Evolutionary conservation across 35 echinoderm and acorn worm species (phyloP), one percentile per base, ranked within the genome.

Genomic region (Amphiura filiformis): DNA sequence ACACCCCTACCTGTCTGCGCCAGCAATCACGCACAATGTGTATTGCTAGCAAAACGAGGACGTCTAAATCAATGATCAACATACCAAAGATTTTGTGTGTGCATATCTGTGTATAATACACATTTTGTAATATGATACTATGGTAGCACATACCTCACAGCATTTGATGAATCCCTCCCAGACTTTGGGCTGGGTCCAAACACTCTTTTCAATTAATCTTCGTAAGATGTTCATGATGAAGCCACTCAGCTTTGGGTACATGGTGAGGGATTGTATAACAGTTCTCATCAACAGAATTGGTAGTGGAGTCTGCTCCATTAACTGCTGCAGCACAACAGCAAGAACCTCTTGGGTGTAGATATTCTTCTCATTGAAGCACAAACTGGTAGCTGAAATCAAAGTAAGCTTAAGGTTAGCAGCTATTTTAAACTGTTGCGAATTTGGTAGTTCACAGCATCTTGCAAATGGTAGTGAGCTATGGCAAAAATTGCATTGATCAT

Each of bases 151-250:
- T 64, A 99, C 96, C 93, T 99, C 92, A 52, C 96, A 99, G 36
- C 96, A 99, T 70, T 99, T 99, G 79, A 99, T 90, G 38, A 99
- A 99, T 38, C 96, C 96, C 44, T 99, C 96, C 96, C 93, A 99
- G 34, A 94, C 86, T 80, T 99, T 99, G 22, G 93, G 86, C 70
- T 89, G 87, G 56, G 89, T 92, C 96, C 96, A 99, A 5, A 99
- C 93, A 36, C 95, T 92, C 47, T 99, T 99, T 33, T 86, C 87
- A 37, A 99, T 99, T 11, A 99, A 81, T 76, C 96, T 76, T 39
- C 88, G 90, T 2, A 99, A 82, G 13, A 99, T 93, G 75, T 99
- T 99, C 96, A 99, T 99, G 87, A 93, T 91, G 76, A 99, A 99
- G 2, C 96, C 96, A 82, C 91, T 99, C 40, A 99, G 88, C 15